Conservation (phyloP, 2,797 vertebrate genomes). For the Dryobates pubescens region DNA sequence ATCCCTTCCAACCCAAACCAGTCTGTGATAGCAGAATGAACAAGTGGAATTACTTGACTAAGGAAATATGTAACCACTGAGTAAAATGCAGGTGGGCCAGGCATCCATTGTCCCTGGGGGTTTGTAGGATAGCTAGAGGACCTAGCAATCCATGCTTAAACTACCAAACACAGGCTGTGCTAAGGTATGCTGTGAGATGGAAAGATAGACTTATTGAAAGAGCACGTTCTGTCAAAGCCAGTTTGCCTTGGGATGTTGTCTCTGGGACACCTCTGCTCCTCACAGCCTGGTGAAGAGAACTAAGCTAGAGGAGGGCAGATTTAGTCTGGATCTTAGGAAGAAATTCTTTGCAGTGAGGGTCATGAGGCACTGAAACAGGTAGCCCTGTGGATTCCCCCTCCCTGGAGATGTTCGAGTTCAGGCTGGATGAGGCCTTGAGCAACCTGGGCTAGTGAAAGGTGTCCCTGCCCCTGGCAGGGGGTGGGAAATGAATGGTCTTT, state of each 20-base stretch:
- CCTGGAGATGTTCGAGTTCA: too few relatives aligned
- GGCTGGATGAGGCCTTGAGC: too few relatives aligned
- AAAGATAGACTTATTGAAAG: background rate
- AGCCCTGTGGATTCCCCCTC: too few relatives aligned
- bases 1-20: too few relatives aligned
- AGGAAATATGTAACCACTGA: background rate
- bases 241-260: background rate
- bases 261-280: too few relatives aligned
- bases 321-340: too few relatives aligned
- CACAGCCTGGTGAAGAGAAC: too few relatives aligned
- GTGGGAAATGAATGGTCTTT: too few relatives aligned
- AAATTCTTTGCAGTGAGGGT: too few relatives aligned
- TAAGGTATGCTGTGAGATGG: background rate
- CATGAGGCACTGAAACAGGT: too few relatives aligned
- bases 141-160: background rate
- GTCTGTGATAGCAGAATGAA: background rate
- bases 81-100: background rate
- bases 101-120: background rate
- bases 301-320: background rate
- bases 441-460: too few relatives aligned
- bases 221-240: background rate
- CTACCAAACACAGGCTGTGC: background rate
- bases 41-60: background rate
- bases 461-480: too few relatives aligned
- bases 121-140: background rate